phyloP scores from a whole-genome alignment of 2,797 vertebrate genomes.

The Ctenochaetus hawaiiensis region DNA sequence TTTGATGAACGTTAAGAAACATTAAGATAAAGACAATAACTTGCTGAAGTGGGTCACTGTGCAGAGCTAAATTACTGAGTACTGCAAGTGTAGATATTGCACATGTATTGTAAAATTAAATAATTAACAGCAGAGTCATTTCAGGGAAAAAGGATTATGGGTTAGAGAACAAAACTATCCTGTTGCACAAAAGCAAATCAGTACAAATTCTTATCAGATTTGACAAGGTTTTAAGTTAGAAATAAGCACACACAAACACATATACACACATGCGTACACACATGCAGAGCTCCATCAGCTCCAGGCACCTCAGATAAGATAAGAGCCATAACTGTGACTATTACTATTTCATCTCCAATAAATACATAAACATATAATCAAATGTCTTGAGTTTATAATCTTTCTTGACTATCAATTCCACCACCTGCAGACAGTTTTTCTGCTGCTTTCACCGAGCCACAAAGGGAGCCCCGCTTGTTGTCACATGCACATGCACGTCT shows the following conservation, averaged over 20 bases:
- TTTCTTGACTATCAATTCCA: too few species aligned
- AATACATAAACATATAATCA: background rate
- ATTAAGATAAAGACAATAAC: constrained; percentile 1
- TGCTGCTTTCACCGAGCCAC: background rate
- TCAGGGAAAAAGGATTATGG: background rate
- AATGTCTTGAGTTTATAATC: background rate
- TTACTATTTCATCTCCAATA: background rate
- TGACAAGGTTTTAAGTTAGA: background rate
- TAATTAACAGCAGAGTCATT: constrained; percentile 13
- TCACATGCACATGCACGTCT: constrained; percentile 4
- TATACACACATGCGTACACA: background rate
- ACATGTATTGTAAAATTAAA: constrained; percentile 4
- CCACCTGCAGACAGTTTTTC: background rate
- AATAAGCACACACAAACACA: background rate
- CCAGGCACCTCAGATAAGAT: background rate
- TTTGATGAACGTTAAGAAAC: background rate
- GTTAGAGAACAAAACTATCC: background rate
- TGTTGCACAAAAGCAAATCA: background rate
- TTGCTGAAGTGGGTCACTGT: background rate
- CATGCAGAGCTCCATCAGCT: background rate
- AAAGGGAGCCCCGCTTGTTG: constrained; percentile 1
- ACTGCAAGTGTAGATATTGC: background rate
- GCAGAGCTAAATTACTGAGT: background rate
- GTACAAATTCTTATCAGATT: background rate
- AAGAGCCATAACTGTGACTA: background rate